These are phyloP conservation scores for Neodiprion virginianus DNA, from an alignment of 1,140 invertebrate species.

Conservation along the genomic window DNA sequence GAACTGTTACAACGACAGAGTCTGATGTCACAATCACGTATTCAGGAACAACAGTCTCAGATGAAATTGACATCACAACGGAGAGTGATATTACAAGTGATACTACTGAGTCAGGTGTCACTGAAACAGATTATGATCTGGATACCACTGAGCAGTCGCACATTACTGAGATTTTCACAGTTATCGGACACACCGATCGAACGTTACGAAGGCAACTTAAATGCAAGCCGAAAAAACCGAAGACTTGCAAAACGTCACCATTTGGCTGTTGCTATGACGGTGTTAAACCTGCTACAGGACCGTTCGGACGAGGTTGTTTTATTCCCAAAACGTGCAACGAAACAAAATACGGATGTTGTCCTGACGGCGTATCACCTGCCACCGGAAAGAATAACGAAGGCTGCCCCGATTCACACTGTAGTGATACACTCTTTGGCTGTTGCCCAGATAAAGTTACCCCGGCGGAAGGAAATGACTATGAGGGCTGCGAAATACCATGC, in stretches of 20 bases:
- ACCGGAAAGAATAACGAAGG: slow-evolving; percentile 74
- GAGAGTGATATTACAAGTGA: slow-evolving; percentile 30
- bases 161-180: slow-evolving; percentile 49
- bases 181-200: slow-evolving; percentile 51
- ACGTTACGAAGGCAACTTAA: slow-evolving; percentile 63
- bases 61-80: slow-evolving; percentile 24
- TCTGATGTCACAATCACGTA: slow-evolving; percentile 19
- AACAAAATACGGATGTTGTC: slow-evolving; percentile 87
- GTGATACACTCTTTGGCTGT: slow-evolving; percentile 83
- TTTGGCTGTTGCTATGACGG: slow-evolving; percentile 93
- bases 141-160: slow-evolving; percentile 44
- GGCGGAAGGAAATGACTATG: slow-evolving; percentile 81
- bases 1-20: slow-evolving; percentile 18
- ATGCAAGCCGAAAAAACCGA: slow-evolving; percentile 68
- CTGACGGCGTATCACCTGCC: slow-evolving; percentile 86
- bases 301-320: slow-evolving; percentile 83
- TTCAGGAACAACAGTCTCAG: slow-evolving; percentile 24
- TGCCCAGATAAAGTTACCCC: slow-evolving; percentile 82
- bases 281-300: slow-evolving; percentile 80
- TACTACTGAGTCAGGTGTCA: slow-evolving; percentile 16
- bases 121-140: slow-evolving; percentile 27
- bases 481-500: slow-evolving; percentile 81
- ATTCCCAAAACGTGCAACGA: slow-evolving; percentile 79
- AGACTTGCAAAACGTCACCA: slow-evolving; percentile 71
- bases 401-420: slow-evolving; percentile 79